Percentiles rank a stretch among this genome's conserved stretches.
These are phyloP conservation scores for Cosmorhoe ocellata DNA, from an alignment of 2,888 invertebrate species.

Conservation along the genomic window DNA sequence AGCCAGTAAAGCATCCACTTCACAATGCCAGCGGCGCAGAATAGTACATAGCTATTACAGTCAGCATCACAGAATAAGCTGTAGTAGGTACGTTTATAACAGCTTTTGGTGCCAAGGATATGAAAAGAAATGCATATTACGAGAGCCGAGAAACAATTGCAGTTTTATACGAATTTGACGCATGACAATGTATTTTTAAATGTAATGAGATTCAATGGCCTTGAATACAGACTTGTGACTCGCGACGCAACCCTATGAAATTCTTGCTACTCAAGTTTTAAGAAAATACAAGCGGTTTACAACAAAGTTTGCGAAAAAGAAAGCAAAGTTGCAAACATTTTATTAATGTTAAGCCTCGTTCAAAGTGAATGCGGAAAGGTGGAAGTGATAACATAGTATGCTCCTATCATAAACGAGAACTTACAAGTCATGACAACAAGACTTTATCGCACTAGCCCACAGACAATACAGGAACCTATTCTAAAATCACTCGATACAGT, in stretches of 20 bases:
- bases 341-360: no score
- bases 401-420: not conserved
- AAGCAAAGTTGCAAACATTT: no score
- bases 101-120: not conserved
- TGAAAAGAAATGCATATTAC: slow-evolving; percentile 6
- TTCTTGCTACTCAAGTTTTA: no score
- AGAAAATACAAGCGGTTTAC: no score
- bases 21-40: not conserved
- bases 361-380: no score
- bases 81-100: slow-evolving; percentile 26
- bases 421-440: not conserved
- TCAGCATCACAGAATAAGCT: slow-evolving; percentile 17
- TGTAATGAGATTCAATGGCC: no score
- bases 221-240: no score
- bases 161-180: slow-evolving; percentile 4
- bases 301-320: no score
- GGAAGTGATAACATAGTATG: no score
- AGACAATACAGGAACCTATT: slow-evolving; percentile 29
- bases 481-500: slow-evolving; percentile 35
- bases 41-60: not conserved
- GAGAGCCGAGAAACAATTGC: slow-evolving; percentile 3
- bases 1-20: not conserved
- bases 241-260: no score
- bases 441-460: slow-evolving; percentile 4
- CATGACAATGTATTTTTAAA: no score